These are phyloP conservation scores for Morus bassanus DNA, from an alignment of 2,797 vertebrate genomes.

Conservation along the genomic window DNA sequence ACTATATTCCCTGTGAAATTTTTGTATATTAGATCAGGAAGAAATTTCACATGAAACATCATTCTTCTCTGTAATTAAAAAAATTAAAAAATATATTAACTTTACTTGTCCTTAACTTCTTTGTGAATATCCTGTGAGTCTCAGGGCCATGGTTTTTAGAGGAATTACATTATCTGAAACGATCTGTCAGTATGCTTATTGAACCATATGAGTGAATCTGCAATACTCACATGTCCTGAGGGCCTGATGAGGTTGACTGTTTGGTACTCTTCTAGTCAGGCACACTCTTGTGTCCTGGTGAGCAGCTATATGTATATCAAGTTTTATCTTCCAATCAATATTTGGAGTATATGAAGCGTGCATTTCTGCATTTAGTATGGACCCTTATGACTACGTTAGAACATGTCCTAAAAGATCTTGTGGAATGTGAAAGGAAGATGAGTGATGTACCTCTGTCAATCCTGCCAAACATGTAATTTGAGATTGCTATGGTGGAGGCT, in stretches of 20 bases:
- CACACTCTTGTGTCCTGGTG: neutral
- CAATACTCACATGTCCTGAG: neutral
- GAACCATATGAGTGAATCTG: neutral
- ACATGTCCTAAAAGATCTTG: neutral
- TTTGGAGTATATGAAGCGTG: neutral
- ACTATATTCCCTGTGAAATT: neutral
- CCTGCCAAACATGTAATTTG: neutral
- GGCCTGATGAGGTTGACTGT: neutral
- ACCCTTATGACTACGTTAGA: neutral
- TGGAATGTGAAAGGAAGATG: neutral
- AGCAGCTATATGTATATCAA: neutral
- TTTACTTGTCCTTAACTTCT: neutral
- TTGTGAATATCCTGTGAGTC: neutral
- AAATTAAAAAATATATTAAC: accelerated
- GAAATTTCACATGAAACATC: neutral
- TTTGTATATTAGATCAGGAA: neutral
- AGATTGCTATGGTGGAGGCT: neutral
- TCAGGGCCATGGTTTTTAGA: neutral
- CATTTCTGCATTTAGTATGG: neutral
- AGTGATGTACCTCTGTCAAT: neutral
- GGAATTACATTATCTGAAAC: neutral
- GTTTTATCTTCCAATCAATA: neutral
- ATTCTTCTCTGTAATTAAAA: neutral
- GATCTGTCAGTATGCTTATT: neutral
- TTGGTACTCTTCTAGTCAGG: neutral